Evolutionary conservation across 2,888 invertebrate species (phyloP).

Genomic region (Dynastes grantii): DNA sequence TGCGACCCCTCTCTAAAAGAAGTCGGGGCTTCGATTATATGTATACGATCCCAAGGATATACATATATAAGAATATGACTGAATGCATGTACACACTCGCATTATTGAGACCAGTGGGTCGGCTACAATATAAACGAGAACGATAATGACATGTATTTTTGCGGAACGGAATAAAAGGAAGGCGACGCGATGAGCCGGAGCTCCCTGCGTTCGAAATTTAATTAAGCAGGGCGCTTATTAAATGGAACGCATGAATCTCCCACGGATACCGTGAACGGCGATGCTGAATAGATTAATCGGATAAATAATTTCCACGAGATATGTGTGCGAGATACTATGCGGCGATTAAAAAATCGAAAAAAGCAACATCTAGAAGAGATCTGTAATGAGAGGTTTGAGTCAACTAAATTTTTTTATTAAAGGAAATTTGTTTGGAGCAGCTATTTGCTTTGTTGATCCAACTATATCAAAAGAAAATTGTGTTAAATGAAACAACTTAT

Average conservation of each 20-base stretch:
- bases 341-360: too few species aligned
- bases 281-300: not conserved
- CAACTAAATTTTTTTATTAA: too few species aligned
- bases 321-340: not conserved
- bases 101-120: not conserved
- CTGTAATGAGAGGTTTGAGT: too few species aligned
- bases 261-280: not conserved
- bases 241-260: not conserved
- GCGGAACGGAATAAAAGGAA: not conserved
- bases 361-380: too few species aligned
- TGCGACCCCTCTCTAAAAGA: not conserved
- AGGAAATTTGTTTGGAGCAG: too few species aligned
- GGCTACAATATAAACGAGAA: not conserved
- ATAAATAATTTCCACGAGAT: not conserved
- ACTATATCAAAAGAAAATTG: too few species aligned
- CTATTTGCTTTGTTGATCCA: too few species aligned
- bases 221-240: conserved; percentile 4
- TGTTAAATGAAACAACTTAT: too few species aligned
- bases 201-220: not conserved
- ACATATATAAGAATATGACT: too few species aligned
- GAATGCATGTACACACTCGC: too few species aligned
- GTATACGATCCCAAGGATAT: not conserved
- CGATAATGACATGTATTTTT: conserved; percentile 29
- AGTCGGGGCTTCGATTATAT: not conserved
- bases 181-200: not conserved